These are phyloP conservation scores for Mylabris sibirica DNA, from an alignment of 2,888 invertebrate species.

Conservation along the genomic window DNA sequence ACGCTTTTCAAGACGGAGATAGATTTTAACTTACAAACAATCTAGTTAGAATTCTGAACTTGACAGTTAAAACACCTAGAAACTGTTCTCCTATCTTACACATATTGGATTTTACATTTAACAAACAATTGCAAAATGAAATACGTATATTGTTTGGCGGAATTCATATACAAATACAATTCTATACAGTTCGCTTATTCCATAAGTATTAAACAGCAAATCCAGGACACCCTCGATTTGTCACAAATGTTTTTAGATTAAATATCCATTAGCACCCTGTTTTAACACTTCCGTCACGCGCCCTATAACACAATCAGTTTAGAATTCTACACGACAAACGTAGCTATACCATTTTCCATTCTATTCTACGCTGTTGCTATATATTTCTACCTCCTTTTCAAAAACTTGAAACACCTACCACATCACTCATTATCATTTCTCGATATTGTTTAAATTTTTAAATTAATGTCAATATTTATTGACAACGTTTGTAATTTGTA, in stretches of 20 bases:
- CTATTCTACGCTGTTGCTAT: neutral
- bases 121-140: conserved; percentile 27
- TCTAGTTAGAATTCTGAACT: conserved; percentile 34
- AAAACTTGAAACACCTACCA: neutral
- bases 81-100: conserved; percentile 15
- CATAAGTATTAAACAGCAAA: conserved; percentile 14
- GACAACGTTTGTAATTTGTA: neutral
- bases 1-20: conserved; percentile 28
- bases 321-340: neutral
- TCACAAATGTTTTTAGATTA: conserved; percentile 14
- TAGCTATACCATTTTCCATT: neutral
- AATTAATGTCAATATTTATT: too few species aligned
- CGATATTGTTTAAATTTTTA: too few species aligned
- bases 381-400: neutral
- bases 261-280: conserved; percentile 12
- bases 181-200: conserved; percentile 26
- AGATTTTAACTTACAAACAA: conserved; percentile 29
- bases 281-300: conserved; percentile 10
- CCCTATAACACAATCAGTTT: conserved; percentile 11
- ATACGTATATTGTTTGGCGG: conserved; percentile 34
- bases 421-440: too few species aligned
- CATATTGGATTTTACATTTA: conserved; percentile 37
- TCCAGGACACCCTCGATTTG: conserved; percentile 19
- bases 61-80: conserved; percentile 35
- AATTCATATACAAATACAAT: conserved; percentile 30